These are phyloP conservation scores for Delphinus delphis DNA, from an alignment of 2,113 vertebrate species.

Conservation along the genomic window DNA sequence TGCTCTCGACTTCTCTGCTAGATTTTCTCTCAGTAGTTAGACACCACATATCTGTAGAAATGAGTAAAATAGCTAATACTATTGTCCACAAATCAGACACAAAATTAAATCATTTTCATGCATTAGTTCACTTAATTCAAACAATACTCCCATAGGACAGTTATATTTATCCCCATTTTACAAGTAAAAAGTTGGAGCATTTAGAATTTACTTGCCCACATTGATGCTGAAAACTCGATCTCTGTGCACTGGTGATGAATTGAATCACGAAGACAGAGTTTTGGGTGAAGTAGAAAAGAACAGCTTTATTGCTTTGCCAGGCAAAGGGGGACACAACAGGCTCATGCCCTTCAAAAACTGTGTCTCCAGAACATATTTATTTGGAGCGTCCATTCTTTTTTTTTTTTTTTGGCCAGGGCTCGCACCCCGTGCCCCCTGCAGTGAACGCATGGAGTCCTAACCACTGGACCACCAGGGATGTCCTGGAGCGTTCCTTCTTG, in stretches of 20 bases:
- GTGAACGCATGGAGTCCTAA: background rate
- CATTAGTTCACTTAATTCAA: background rate
- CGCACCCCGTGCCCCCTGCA: background rate
- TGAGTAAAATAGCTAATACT: background rate
- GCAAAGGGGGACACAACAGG: background rate
- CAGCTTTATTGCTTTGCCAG: background rate
- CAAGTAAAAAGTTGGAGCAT: background rate
- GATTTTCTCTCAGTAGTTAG: background rate
- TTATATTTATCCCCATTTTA: background rate
- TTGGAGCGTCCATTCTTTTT: fast-evolving
- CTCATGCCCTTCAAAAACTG: background rate
- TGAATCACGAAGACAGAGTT: background rate
- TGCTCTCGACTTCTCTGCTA: background rate
- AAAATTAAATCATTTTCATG: background rate
- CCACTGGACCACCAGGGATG: background rate
- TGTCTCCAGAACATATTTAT: background rate
- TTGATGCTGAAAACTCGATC: background rate
- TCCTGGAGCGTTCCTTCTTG: background rate
- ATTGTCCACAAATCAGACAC: background rate
- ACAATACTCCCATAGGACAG: background rate
- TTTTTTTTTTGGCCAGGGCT: background rate
- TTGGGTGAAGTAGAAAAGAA: background rate
- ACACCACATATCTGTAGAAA: background rate
- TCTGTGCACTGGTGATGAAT: fast-evolving
- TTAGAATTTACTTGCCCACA: background rate